Conservation (phyloP, 1,140 invertebrate species). For the Drosophila sproati region DNA sequence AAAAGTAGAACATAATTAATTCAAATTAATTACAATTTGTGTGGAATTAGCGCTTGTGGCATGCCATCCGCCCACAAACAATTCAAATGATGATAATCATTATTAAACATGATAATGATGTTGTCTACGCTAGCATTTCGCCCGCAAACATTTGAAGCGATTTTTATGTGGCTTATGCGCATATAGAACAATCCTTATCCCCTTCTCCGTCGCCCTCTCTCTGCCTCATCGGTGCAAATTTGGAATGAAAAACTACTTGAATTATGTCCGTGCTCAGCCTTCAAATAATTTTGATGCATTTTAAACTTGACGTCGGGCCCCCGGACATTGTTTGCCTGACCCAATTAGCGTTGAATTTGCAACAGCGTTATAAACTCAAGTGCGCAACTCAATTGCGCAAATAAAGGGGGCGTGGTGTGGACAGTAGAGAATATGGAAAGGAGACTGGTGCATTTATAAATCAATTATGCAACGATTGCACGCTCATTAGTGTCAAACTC, state of each 20-base stretch:
- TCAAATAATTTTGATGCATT: slow-evolving; percentile 45
- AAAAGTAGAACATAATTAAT: slow-evolving; percentile 82
- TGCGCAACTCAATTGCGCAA: slow-evolving; percentile 40
- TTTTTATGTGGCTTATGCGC: slow-evolving; percentile 56
- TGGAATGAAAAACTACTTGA: slow-evolving; percentile 30
- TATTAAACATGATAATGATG: not conserved
- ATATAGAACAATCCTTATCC: not conserved
- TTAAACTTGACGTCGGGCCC: slow-evolving; percentile 6
- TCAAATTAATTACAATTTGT: slow-evolving; percentile 84
- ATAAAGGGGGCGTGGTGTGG: not conserved
- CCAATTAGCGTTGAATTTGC: slow-evolving; percentile 68
- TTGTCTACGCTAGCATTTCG: slow-evolving; percentile 18
- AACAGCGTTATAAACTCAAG: slow-evolving; percentile 76
- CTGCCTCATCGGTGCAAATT: slow-evolving; percentile 20
- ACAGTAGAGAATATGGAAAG: not conserved
- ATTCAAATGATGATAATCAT: slow-evolving; percentile 23
- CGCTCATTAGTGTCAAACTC: slow-evolving; percentile 82
- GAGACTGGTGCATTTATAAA: slow-evolving; percentile 67
- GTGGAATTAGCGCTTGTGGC: slow-evolving; percentile 79
- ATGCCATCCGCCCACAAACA: slow-evolving; percentile 39
- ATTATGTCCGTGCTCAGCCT: slow-evolving; percentile 33
- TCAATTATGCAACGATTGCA: slow-evolving; percentile 82
- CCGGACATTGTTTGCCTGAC: slow-evolving; percentile 71
- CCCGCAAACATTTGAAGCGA: slow-evolving; percentile 37
- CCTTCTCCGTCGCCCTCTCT: not conserved